Evolutionary conservation across 2,888 invertebrate species (phyloP).

Genomic region (Dolichomitus sp.): DNA sequence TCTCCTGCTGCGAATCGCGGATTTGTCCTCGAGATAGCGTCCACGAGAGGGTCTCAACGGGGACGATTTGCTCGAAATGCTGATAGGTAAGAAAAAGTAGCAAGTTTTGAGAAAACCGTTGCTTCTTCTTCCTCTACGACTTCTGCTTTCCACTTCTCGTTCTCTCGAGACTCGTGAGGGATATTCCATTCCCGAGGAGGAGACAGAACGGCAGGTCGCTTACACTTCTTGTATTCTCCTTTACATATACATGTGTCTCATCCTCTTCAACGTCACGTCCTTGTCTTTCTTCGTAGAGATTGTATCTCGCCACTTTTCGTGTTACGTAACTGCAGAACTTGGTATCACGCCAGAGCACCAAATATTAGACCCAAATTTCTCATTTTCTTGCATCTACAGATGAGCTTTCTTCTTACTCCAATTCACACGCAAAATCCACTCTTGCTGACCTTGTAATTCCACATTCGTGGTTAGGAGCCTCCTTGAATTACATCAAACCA

Average conservation of each 20-base stretch:
- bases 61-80: constrained; percentile 42
- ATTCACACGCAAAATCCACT: constrained; percentile 2
- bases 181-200: constrained; percentile 61
- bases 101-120: constrained; percentile 45
- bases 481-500: constrained; percentile 7
- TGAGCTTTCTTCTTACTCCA: background rate
- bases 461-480: background rate
- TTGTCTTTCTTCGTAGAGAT: background rate
- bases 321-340: background rate
- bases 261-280: background rate
- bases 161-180: constrained; percentile 49
- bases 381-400: background rate
- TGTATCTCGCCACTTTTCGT: background rate
- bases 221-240: constrained; percentile 16
- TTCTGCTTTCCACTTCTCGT: constrained; percentile 50
- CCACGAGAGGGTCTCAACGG: constrained; percentile 43
- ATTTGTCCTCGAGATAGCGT: constrained; percentile 61
- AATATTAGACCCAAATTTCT: constrained; percentile 5
- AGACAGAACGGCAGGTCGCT: constrained; percentile 21
- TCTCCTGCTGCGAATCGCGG: constrained; percentile 59
- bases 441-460: background rate
- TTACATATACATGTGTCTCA: background rate
- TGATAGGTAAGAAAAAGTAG: background rate
- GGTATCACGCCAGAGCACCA: background rate
- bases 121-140: constrained; percentile 35